Percentiles rank a stretch among this genome's conserved stretches.
These are phyloP conservation scores for Chloropsis cyanopogon DNA, from an alignment of 2,113 vertebrate species.

Conservation along the genomic window DNA sequence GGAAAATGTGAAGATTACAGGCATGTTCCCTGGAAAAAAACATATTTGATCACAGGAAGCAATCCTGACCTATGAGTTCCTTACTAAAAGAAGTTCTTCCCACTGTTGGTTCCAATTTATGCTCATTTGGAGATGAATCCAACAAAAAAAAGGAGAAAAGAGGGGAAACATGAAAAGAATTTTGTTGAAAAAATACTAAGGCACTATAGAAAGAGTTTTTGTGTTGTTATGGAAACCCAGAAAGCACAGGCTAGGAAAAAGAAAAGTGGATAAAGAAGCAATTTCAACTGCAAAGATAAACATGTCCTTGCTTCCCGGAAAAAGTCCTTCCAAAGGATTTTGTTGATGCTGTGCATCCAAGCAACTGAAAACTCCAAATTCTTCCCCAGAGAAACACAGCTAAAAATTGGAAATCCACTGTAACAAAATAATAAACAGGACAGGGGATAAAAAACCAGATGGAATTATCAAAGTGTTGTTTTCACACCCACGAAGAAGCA, in stretches of 20 bases:
- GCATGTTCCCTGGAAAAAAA: background rate
- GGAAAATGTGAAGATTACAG: constrained; percentile 21
- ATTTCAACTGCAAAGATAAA: constrained; percentile 36
- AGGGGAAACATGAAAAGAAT: background rate
- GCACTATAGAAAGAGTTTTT: constrained; percentile 23
- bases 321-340: constrained; percentile 31
- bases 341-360: constrained; percentile 32
- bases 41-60: background rate
- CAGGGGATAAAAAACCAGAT: background rate
- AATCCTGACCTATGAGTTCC: background rate
- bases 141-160: background rate
- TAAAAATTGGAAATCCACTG: background rate
- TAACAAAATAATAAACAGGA: constrained; percentile 32
- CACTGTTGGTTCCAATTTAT: background rate
- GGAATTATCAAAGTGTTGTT: background rate
- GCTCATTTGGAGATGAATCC: background rate
- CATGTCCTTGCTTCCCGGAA: constrained; percentile 28
- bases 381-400: constrained; percentile 4
- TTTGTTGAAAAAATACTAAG: background rate
- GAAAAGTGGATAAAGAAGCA: constrained; percentile 23
- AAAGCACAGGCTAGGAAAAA: constrained; percentile 29
- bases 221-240: constrained; percentile 65
- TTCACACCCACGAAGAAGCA: constrained; percentile 2
- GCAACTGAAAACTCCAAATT: constrained; percentile 37
- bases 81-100: background rate